Evolutionary conservation across 2,888 invertebrate species (phyloP).

Genomic region (Plebejus argus): DNA sequence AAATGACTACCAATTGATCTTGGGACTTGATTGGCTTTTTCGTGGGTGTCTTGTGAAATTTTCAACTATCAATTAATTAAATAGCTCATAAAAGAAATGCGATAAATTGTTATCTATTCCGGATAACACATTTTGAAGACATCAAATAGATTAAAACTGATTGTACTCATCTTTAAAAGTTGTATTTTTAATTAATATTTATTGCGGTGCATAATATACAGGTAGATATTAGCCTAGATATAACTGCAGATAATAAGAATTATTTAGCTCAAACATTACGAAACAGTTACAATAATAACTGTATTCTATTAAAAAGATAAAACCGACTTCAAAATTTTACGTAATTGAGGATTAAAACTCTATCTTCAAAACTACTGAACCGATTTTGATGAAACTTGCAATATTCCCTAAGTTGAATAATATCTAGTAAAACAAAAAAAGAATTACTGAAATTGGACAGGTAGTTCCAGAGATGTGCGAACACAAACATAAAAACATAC

Average conservation of each 20-base stretch:
- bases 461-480: no score
- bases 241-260: neutral
- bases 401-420: no score
- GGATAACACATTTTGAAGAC: neutral
- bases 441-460: no score
- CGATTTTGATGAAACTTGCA: no score
- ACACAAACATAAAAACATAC: no score
- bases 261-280: neutral
- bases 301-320: no score
- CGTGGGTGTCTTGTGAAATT: conserved; percentile 27
- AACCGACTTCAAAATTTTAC: no score
- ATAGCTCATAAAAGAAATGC: conserved; percentile 9
- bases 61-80: conserved; percentile 18
- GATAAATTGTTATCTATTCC: conserved; percentile 24
- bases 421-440: no score
- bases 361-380: no score
- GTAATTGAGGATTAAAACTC: no score
- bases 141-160: neutral
- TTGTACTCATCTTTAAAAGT: neutral
- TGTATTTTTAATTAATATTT: conserved; percentile 8
- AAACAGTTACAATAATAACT: conserved; percentile 13
- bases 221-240: neutral
- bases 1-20: conserved; percentile 22
- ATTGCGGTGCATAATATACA: neutral
- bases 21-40: conserved; percentile 22